A percentile compares a stretch with the other conserved stretches of the same genome.
These are phyloP conservation scores for Leptestheria dahalacensis DNA, from an alignment of 1,140 invertebrate genomes.

Conservation along the genomic window DNA sequence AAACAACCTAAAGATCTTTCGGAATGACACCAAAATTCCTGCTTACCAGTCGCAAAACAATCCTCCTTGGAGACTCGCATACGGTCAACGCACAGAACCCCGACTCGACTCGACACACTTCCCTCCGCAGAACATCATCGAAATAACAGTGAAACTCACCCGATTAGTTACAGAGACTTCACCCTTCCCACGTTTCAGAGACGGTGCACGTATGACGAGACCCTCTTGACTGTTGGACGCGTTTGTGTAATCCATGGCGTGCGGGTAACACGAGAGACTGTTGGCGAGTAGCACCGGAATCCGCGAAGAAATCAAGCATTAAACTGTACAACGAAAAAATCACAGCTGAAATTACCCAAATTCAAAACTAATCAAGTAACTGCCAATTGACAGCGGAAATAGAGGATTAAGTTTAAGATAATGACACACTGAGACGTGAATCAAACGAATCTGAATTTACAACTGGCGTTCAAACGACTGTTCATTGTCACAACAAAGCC, in stretches of 20 bases:
- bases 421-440: too few species aligned
- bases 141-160: constrained; percentile 36
- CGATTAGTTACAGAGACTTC: constrained; percentile 47
- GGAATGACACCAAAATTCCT: background rate
- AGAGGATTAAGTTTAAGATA: too few species aligned
- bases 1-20: too few species aligned
- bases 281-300: background rate
- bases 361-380: too few species aligned
- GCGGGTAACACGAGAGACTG: background rate
- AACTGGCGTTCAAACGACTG: too few species aligned
- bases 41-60: background rate
- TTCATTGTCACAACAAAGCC: too few species aligned
- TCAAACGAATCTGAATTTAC: too few species aligned
- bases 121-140: background rate
- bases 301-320: background rate
- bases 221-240: too few species aligned
- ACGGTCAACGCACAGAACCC: background rate
- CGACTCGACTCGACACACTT: too few species aligned
- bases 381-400: too few species aligned
- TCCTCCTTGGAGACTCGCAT: background rate
- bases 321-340: background rate
- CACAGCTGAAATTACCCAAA: too few species aligned
- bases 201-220: constrained; percentile 47
- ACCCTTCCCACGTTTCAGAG: constrained; percentile 51
- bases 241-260: background rate